Percentiles rank a stretch among this genome's conserved stretches.
These are phyloP conservation scores for Belonocnema kinseyi DNA, from an alignment of 1,140 invertebrate genomes.

Conservation along the genomic window DNA sequence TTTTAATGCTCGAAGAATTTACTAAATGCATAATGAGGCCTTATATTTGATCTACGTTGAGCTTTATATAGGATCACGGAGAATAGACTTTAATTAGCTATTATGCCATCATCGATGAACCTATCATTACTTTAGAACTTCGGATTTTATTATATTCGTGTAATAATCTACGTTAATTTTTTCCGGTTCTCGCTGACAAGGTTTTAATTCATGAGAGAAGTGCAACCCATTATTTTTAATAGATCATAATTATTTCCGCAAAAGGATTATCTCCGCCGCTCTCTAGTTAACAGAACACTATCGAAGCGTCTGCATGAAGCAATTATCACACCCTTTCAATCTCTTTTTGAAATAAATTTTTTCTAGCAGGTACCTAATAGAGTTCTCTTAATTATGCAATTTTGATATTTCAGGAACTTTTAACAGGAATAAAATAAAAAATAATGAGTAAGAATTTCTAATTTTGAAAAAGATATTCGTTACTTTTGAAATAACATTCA, in stretches of 20 bases:
- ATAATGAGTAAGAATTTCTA: no score
- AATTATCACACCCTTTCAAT: constrained; percentile 28
- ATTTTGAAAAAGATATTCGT: no score
- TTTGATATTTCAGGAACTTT: neutral
- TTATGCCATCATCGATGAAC: neutral
- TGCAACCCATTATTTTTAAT: constrained; percentile 25
- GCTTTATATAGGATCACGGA: neutral
- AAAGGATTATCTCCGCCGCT: neutral
- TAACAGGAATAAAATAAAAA: no score
- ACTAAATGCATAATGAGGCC: neutral
- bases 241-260: constrained; percentile 30
- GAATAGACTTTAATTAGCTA: constrained; percentile 3
- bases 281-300: constrained; percentile 27
- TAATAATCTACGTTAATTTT: constrained; percentile 14
- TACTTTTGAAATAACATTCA: no score
- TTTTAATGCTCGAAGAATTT: neutral
- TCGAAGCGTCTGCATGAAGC: constrained; percentile 30
- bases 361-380: neutral
- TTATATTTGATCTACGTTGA: neutral
- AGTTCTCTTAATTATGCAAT: constrained; percentile 22
- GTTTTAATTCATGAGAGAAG: constrained; percentile 28
- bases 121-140: neutral
- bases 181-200: constrained; percentile 4
- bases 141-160: constrained; percentile 1
- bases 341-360: constrained; percentile 19